Evolutionary conservation across 2,113 vertebrate genomes (phyloP).

Genomic region (Hippopotamus amphibius): DNA sequence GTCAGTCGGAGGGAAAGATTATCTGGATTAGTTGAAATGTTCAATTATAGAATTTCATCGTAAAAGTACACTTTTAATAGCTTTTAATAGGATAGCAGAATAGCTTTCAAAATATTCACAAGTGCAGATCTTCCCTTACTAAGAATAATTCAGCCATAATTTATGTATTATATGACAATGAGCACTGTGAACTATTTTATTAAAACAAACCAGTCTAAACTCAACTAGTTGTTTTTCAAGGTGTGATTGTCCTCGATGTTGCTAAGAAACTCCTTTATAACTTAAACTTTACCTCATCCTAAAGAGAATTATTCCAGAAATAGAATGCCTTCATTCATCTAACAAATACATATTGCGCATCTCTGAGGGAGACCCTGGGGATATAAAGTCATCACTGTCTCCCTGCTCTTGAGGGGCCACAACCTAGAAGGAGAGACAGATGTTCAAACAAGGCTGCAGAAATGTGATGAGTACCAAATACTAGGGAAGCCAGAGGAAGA

Average conservation of each 20-base stretch:
- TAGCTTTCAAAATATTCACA: constrained; percentile 54
- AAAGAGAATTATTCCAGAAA: constrained; percentile 35
- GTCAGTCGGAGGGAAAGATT: constrained; percentile 26
- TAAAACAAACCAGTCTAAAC: constrained; percentile 36
- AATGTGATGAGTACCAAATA: neutral
- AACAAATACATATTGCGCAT: neutral
- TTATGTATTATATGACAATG: constrained; percentile 14
- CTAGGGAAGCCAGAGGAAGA: neutral
- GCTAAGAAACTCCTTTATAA: constrained; percentile 32
- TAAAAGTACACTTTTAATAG: constrained; percentile 45
- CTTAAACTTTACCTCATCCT: constrained; percentile 49
- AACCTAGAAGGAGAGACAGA: neutral
- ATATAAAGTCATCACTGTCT: neutral
- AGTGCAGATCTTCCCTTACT: neutral
- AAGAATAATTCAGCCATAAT: constrained; percentile 41
- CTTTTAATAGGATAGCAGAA: constrained; percentile 40
- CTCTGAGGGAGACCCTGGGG: neutral
- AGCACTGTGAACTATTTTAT: constrained; percentile 47
- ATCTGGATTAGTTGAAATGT: constrained; percentile 57
- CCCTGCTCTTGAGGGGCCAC: neutral
- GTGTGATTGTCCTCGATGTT: neutral
- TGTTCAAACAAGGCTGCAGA: neutral
- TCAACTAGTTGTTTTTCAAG: neutral
- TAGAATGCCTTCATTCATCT: neutral
- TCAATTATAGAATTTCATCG: constrained; percentile 71